Base-by-base conservation (phyloP, 2,888 invertebrate species). In the Dione vanillae region DNA sequence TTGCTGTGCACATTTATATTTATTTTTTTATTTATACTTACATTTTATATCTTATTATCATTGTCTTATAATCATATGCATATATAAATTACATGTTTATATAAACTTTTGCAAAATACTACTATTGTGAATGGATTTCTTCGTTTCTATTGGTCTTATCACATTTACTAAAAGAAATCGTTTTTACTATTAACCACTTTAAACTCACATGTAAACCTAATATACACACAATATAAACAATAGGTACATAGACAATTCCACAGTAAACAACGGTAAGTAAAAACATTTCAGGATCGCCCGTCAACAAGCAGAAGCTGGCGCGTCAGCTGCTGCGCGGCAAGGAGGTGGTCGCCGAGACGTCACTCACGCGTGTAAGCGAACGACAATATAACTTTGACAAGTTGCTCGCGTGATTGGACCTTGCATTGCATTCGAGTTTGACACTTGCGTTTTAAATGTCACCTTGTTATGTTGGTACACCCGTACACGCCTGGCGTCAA, bases 231-330 rank as follows among this genome's bases (percentile, higher is more conserved):
- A 14, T 27, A 14, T 12, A 35, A 14, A n/a, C n/a, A 9, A n/a
- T 45, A 47, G 35, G 7, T n/a, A 35, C 11, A 40, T 8, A 47
- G 37, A 16, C 16, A 64, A 37, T 49, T 64, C 64, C 19, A 49
- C 49, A 64, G 64, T 64, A 64, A 64, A 64, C 49, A 49, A 19
- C 49, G 64, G 64, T 64, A 64, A 64, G 64, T 64, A 64, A 37
- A 37, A 41, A 16, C 80, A 89, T 89, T 93, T 65, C 95, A 97
- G 97, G 97, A 88, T 96, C 97, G 77, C 96, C 97, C 78, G 96
- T 96, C 93, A 97, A 97, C 94, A 96, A 95, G 92, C 96, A 96
- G 94, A 96, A 96, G 94, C 93, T 97, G 93, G 96, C 96, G 88
- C 96, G 96, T 90, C 96, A 96, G 90, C 91, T 95, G 93, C 94